Conservation (phyloP, 2,113 vertebrate genomes). For the Ptilonorhynchus violaceus region DNA sequence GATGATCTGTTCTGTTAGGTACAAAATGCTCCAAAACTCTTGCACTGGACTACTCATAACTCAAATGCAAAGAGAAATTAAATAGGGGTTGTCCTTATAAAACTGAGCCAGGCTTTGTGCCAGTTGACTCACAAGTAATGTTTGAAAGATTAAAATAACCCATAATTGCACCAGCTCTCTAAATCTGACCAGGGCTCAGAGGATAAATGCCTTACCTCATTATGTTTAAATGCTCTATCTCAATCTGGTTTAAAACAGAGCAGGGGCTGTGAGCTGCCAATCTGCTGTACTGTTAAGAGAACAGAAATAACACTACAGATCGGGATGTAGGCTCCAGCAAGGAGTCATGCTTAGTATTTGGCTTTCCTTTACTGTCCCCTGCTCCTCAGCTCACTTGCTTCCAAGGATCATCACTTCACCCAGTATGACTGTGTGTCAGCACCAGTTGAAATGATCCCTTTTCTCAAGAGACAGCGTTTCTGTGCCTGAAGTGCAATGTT, state of each 20-base stretch:
- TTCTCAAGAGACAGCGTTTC: background rate
- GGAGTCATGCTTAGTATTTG: background rate
- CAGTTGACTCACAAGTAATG: background rate
- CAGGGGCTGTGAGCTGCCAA: background rate
- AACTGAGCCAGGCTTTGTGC: slow-evolving; percentile 13
- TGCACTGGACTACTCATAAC: background rate
- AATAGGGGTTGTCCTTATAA: slow-evolving; percentile 1
- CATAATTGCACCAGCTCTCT: slow-evolving; percentile 11
- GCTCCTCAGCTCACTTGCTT: background rate
- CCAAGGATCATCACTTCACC: background rate
- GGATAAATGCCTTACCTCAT: slow-evolving; percentile 42
- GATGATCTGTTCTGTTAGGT: background rate
- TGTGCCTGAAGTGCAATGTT: background rate
- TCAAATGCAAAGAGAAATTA: background rate
- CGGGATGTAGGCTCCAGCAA: background rate
- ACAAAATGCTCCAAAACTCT: background rate
- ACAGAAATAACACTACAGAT: background rate
- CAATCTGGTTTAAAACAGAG: slow-evolving; percentile 33
- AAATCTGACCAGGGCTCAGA: slow-evolving; percentile 35
- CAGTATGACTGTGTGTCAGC: background rate
- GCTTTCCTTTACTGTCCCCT: background rate
- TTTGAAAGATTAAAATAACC: slow-evolving; percentile 46
- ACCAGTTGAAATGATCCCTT: background rate
- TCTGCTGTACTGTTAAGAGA: background rate
- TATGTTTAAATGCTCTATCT: slow-evolving; percentile 14